These are phyloP conservation scores for Conus ventricosus DNA, from an alignment of 1,140 invertebrate genomes.

Conservation along the genomic window DNA sequence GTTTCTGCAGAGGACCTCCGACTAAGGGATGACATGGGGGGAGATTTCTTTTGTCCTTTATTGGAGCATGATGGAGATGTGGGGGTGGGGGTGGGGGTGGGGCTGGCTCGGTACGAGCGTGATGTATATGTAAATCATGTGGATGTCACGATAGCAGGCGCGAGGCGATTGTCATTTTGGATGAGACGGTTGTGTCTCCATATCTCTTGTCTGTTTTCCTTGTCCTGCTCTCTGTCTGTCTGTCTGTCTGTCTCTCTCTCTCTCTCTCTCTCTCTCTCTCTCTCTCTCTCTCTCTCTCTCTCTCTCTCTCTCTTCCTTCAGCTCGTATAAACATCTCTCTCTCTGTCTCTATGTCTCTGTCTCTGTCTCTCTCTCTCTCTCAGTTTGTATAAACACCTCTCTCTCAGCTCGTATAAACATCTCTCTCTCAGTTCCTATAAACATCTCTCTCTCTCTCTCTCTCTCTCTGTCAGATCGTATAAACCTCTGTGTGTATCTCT, in stretches of 20 bases:
- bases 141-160: too few relatives aligned
- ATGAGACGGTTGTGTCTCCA: neutral
- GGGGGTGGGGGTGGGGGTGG: neutral
- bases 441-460: neutral
- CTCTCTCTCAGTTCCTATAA: too few relatives aligned
- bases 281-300: too few relatives aligned
- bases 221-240: neutral
- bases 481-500: neutral
- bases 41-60: neutral
- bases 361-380: neutral
- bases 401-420: neutral
- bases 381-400: neutral
- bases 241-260: neutral
- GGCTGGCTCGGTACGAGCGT: neutral
- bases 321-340: too few relatives aligned
- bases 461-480: neutral
- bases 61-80: neutral
- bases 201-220: neutral
- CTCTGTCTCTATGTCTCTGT: too few relatives aligned
- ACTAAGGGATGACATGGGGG: constrained; percentile 12
- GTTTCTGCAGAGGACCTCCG: neutral
- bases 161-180: neutral
- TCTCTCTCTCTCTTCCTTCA: too few relatives aligned
- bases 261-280: constrained; percentile 2
- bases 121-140: too few relatives aligned